Conservation (phyloP, 2,113 vertebrate species). For the Rhadina sibilatrix region DNA sequence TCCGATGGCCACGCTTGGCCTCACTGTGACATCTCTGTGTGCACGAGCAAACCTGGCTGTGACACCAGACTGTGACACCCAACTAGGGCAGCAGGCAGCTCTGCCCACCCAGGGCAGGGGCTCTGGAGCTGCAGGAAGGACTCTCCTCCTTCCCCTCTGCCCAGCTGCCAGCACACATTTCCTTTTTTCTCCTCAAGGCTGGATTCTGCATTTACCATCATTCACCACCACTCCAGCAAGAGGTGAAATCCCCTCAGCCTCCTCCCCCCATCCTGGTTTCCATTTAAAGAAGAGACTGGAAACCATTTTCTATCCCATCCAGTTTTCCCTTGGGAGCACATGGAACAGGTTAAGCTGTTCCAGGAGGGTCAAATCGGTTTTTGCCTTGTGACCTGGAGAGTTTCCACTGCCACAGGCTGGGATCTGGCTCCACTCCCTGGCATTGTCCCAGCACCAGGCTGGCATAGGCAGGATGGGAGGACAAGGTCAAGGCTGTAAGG, state of each 20-base stretch:
- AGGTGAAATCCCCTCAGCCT: not conserved
- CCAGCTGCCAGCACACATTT: not conserved
- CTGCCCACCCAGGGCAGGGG: not conserved
- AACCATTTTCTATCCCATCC: conserved; percentile 27
- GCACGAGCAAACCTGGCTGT: not conserved
- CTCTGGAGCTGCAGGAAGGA: not conserved
- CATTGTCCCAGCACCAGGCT: not conserved
- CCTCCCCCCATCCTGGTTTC: not conserved
- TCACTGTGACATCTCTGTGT: fast-evolving
- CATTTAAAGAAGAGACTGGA: not conserved
- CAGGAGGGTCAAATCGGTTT: not conserved
- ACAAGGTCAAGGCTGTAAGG: fast-evolving
- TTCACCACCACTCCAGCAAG: not conserved
- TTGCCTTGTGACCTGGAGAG: not conserved
- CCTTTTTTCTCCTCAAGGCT: not conserved
- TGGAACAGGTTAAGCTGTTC: not conserved
- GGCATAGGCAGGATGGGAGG: not conserved
- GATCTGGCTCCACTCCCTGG: not conserved
- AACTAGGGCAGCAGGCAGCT: not conserved
- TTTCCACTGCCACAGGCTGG: not conserved
- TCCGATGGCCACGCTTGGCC: fast-evolving
- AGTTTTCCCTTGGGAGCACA: not conserved
- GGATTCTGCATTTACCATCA: not conserved
- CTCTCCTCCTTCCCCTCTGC: not conserved
- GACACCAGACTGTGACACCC: not conserved